phyloP scores from a whole-genome alignment of 2,888 invertebrate genomes.

The Amaurobius ferox region DNA sequence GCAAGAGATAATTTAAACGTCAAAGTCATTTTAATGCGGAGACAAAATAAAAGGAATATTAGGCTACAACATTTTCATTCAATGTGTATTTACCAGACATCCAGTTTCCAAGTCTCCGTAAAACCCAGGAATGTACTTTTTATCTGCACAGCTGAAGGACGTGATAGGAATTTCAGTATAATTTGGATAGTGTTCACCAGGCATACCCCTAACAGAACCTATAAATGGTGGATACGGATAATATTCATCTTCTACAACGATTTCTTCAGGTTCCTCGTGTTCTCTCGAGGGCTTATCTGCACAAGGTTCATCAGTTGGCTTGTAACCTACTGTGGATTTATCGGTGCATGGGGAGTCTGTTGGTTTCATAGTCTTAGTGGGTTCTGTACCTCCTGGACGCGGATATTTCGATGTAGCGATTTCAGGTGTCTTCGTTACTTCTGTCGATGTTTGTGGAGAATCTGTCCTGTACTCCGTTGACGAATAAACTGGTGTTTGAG shows the following conservation, averaged over 20 bases:
- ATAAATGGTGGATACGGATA: neutral
- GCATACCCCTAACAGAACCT: conserved; percentile 69
- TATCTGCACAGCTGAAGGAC: conserved; percentile 86
- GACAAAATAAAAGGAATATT: too few relatives aligned
- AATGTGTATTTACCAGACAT: conserved; percentile 64
- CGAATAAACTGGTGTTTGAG: too few relatives aligned
- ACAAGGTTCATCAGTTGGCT: neutral
- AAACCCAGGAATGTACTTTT: conserved; percentile 88
- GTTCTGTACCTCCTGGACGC: neutral
- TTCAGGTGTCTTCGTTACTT: neutral
- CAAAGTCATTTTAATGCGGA: too few relatives aligned
- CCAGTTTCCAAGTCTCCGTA: conserved; percentile 90
- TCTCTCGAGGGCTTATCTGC: neutral
- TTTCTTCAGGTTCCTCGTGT: conserved; percentile 15
- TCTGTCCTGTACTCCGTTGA: too few relatives aligned
- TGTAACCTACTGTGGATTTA: neutral
- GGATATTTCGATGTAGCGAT: neutral
- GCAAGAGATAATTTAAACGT: too few relatives aligned
- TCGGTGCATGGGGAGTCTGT: too few relatives aligned
- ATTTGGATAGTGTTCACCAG: conserved; percentile 72
- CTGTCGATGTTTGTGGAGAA: neutral
- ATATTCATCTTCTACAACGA: conserved; percentile 16
- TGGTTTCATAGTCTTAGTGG: neutral
- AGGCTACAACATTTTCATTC: neutral
- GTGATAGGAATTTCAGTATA: conserved; percentile 82